These are phyloP conservation scores for Sinopyrophorus schimmeli DNA, from an alignment of 2,888 invertebrate genomes.

Conservation along the genomic window DNA sequence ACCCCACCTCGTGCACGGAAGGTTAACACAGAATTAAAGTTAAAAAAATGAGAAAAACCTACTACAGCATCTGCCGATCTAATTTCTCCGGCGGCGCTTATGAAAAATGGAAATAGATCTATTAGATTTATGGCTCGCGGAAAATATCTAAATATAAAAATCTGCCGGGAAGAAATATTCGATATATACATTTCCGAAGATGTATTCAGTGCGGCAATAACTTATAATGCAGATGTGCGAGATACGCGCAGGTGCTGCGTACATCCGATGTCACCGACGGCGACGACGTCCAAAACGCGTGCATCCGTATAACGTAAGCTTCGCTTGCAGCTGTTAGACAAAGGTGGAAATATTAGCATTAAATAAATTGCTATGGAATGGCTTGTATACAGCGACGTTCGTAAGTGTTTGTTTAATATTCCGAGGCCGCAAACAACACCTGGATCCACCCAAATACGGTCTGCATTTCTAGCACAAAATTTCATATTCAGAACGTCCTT, in stretches of 20 bases:
- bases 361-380: constrained; percentile 26
- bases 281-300: constrained; percentile 23
- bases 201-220: constrained; percentile 29
- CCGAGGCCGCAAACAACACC: constrained; percentile 43
- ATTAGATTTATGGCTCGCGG: constrained; percentile 12
- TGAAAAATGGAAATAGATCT: too few species aligned
- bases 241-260: constrained; percentile 30
- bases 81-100: too few species aligned
- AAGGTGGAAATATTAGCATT: constrained; percentile 27
- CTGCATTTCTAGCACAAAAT: constrained; percentile 12
- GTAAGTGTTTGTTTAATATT: constrained; percentile 46
- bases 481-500: constrained; percentile 22
- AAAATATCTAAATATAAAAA: constrained; percentile 17
- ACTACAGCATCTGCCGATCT: too few species aligned
- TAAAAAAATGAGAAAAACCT: too few species aligned
- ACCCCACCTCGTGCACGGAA: too few species aligned
- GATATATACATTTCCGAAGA: constrained; percentile 9
- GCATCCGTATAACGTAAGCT: constrained; percentile 16
- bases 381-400: constrained; percentile 27
- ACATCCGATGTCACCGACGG: constrained; percentile 19
- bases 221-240: constrained; percentile 29
- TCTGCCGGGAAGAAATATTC: constrained; percentile 9
- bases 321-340: constrained; percentile 16
- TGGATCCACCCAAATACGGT: constrained; percentile 34
- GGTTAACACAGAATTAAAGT: too few species aligned